Evolutionary conservation across 2,797 vertebrate genomes (phyloP).

Genomic region (Anabacerthia variegaticeps): DNA sequence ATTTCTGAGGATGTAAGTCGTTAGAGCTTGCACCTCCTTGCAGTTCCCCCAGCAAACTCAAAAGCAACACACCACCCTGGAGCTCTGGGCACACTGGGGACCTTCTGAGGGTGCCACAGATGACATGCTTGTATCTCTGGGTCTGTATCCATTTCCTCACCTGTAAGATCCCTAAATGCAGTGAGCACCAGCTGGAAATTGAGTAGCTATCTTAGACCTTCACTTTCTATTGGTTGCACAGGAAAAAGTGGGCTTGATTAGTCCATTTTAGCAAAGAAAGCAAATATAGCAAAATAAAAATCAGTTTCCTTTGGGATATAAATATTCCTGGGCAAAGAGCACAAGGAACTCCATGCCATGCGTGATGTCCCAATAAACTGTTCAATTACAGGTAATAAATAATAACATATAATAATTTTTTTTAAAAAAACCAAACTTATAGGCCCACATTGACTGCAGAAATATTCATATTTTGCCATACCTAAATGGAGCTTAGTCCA

Average conservation of each 20-base stretch:
- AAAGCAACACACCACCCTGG: not conserved
- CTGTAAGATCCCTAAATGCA: not conserved
- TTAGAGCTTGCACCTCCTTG: not conserved
- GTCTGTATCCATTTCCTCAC: not conserved
- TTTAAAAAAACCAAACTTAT: not conserved
- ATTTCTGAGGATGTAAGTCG: not conserved
- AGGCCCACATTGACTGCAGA: not conserved
- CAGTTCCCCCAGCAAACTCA: not conserved
- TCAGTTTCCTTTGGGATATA: not conserved
- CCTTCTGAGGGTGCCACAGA: not conserved
- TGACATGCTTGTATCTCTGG: accelerated
- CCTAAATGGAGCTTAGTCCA: not conserved
- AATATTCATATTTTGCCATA: not conserved
- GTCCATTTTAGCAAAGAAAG: not conserved
- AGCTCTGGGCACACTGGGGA: not conserved
- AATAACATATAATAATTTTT: not conserved
- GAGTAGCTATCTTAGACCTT: not conserved
- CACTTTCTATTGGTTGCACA: too few species aligned
- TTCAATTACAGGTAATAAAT: not conserved
- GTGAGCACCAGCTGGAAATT: not conserved
- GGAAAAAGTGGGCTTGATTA: not conserved
- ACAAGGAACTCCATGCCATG: not conserved
- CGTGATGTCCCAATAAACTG: not conserved
- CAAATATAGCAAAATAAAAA: not conserved
- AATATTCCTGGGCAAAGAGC: not conserved